Base-by-base conservation (phyloP, 2,113 vertebrate genomes). In the Indri indri region DNA sequence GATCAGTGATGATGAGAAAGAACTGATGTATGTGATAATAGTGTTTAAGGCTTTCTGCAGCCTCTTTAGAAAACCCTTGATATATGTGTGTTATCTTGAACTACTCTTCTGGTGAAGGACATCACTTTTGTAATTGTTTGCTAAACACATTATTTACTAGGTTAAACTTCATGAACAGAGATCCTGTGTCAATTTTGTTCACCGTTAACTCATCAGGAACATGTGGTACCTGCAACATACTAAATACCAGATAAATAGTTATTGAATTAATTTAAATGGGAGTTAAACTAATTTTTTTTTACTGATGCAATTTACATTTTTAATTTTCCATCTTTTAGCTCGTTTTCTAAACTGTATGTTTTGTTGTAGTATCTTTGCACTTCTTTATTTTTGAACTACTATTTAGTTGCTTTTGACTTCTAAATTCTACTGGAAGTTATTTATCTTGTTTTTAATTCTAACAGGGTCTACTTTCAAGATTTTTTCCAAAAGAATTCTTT, bases 241-340 rank as follows among this genome's bases (percentile, higher is more conserved):
- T 30, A 76, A 45, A 6, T 57, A 54, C 50, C 47, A 25, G 66
- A 66, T 30, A 95, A 71, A 61, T 74, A 86, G 52, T 50, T 97
- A 59, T 77, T 6, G 8, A 91, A 65, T 68, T 70, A 76, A 66
- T 54, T 71, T 73, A 68, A 92, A 86, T 10, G 50, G 13, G 32
- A 63, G 5, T 82, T 92, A 27, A 90, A 45, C 10, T 52, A 5
- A 79, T 86, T 95, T 96, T 81, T 90, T 91, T 85, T 88, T 88
- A 34, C 42, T 63, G 7, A 16, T 47, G 0, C 34, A 71, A 73
- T 5, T 93, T 94, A 30, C 32, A 68, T 79, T 4, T 42, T 84
- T 80, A 16, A 81, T 52, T 92, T 81, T 90, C 11, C 6, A 17
- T 18, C 34, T 84, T 59, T 88, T 40, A 88, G 27, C 20, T 81